Conservation (phyloP, 2,113 vertebrate species). For the Oplegnathus fasciatus region DNA sequence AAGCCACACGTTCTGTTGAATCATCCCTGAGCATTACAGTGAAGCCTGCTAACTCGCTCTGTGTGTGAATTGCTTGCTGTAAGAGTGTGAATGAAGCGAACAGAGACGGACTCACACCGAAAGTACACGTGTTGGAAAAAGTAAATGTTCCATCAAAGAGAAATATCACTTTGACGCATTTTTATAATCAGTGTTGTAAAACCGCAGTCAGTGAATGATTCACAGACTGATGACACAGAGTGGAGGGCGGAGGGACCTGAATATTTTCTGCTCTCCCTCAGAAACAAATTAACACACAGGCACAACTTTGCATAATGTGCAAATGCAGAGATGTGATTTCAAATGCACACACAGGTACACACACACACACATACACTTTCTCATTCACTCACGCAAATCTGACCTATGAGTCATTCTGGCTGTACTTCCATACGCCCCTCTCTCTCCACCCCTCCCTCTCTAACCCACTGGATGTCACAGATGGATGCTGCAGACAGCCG, state of each 20-base stretch:
- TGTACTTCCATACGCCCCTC: constrained; percentile 41
- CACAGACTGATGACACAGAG: neutral
- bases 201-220: constrained; percentile 35
- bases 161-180: constrained; percentile 24
- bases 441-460: neutral
- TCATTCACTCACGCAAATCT: constrained; percentile 59
- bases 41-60: neutral
- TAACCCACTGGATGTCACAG: constrained; percentile 56
- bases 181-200: constrained; percentile 22
- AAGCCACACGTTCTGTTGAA: neutral
- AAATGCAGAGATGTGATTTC: constrained; percentile 27
- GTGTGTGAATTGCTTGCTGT: neutral
- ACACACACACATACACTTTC: neutral
- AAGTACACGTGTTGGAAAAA: neutral
- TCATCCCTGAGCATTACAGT: neutral
- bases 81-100: neutral
- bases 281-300: constrained; percentile 34
- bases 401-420: constrained; percentile 84
- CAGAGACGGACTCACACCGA: neutral
- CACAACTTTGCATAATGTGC: constrained; percentile 51
- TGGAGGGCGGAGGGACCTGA: neutral
- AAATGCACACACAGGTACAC: constrained; percentile 30
- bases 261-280: constrained; percentile 24
- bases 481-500: constrained; percentile 76
- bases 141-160: constrained; percentile 21